A percentile compares a stretch with the other conserved stretches of the same genome.
Evolutionary conservation across 1,140 invertebrate genomes (phyloP).

Genomic region (Chlorops oryzae): DNA sequence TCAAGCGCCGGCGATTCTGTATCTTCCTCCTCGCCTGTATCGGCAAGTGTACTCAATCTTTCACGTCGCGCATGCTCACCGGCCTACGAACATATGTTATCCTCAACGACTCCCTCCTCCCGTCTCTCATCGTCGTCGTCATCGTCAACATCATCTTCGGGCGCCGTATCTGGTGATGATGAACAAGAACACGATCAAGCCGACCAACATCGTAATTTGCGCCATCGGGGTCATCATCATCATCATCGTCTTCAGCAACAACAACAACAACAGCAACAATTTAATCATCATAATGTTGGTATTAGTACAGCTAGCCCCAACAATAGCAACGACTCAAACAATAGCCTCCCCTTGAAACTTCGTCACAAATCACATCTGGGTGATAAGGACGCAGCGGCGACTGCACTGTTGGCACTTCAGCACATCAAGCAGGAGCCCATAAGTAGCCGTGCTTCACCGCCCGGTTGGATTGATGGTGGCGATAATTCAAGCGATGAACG

Average conservation of each 20-base stretch:
- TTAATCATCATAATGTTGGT: constrained; percentile 9
- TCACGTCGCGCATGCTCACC: constrained; percentile 50
- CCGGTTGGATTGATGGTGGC: constrained; percentile 71
- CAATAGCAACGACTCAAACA: constrained; percentile 47
- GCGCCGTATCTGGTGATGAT: constrained; percentile 59
- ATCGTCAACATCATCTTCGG: constrained; percentile 53
- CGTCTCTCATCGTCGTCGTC: constrained; percentile 16
- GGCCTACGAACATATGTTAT: constrained; percentile 38
- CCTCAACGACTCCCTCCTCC: constrained; percentile 30
- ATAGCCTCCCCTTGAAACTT: constrained; percentile 77
- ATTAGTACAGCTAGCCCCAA: constrained; percentile 13
- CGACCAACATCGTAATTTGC: constrained; percentile 39
- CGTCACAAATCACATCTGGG: constrained; percentile 87
- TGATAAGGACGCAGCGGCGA: constrained; percentile 79
- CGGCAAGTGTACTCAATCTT: constrained; percentile 60
- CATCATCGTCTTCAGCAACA: constrained; percentile 5
- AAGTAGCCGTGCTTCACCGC: constrained; percentile 56
- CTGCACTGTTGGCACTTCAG: constrained; percentile 67
- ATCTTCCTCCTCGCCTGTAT: constrained; percentile 21
- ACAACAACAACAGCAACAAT: constrained; percentile 10
- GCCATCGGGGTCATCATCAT: constrained; percentile 34
- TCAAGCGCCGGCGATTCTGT: constrained; percentile 38
- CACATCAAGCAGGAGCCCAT: constrained; percentile 78
- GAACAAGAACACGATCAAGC: constrained; percentile 33
- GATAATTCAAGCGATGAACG: constrained; percentile 81